Base-by-base conservation (phyloP, 2,113 vertebrate species). In the Platysteira castanea region DNA sequence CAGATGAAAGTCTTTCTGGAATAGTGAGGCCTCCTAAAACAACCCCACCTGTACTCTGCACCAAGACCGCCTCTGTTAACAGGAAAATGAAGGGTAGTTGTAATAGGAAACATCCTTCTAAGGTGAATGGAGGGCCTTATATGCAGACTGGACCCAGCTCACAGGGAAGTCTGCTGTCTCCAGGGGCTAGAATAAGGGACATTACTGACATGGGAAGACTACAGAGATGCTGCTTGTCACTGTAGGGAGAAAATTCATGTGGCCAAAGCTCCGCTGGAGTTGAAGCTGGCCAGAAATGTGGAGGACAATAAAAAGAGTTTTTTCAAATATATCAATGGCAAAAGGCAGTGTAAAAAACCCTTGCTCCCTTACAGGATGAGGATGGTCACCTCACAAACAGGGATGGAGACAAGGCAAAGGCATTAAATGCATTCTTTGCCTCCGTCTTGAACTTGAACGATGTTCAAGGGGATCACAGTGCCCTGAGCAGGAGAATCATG, bases 71-170 rank as follows among this genome's bases (percentile, higher is more conserved):
- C 31, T 42, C 35, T 47, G 41, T 74, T 47, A 84, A 39, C 5
- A 56, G 6, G 41, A 64, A 73, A 84, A 52, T n/a, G 14, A 74
- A 47, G n/a, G 11, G n/a, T 18, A 47, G 15, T 6, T 33, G 23
- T 47, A 54, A 84, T 3, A 39, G 28, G n/a, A 47, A 54, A 39
- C 22, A 33, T 7, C 14, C 15, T 64, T 74, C 49, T 33, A 39
- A 47, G 37, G 41, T 0, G 0, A 84, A 39, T 10, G 15, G 59
- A 84, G 5, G 18, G n/a, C n/a, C 7, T 1, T 0, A 64, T 28
- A 47, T 2, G 23, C 23, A 83, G 37, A 71, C 46, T 44, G 26
- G 15, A 83, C 46, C 20, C 31, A 64, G 15, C 9, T 39, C n/a
- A 54, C 41, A 54, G 41, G 17, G n/a, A 64, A 54, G n/a, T 33